Conservation (phyloP, 2,888 invertebrate species). For the Eledone cirrhosa region DNA sequence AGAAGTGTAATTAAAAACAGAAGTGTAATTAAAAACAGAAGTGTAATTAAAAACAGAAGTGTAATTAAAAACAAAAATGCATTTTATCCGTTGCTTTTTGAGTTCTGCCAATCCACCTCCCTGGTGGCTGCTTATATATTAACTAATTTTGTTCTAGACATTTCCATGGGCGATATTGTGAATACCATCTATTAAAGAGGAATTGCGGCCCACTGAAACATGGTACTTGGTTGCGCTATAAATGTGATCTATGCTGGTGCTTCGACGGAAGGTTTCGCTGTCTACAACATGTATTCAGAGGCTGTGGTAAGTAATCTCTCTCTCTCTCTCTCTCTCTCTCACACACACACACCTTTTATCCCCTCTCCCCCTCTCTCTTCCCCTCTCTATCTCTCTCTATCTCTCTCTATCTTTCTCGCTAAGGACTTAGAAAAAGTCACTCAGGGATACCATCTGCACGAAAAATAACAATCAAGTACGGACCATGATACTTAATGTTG, state of each 20-base stretch:
- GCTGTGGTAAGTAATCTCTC: constrained; percentile 41
- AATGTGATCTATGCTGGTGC: constrained; percentile 47
- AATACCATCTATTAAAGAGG: constrained; percentile 37
- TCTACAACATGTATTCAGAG: constrained; percentile 35
- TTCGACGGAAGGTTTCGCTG: constrained; percentile 43
- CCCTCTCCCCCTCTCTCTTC: no score
- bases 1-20: no score
- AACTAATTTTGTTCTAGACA: constrained; percentile 34
- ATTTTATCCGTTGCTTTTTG: no score
- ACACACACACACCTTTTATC: background rate
- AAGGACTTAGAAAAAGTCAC: no score
- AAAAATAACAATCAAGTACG: no score
- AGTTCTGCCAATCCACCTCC: background rate
- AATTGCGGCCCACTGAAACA: constrained; percentile 42
- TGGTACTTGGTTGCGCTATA: constrained; percentile 42
- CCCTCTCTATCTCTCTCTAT: no score
- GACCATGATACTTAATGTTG: no score
- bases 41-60: no score
- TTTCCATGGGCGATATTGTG: constrained; percentile 44
- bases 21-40: no score
- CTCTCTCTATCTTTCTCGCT: no score
- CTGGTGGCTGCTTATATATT: background rate
- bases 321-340: background rate
- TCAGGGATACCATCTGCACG: no score
- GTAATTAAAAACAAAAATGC: no score